Percentiles rank a stretch among this genome's conserved stretches.
Evolutionary conservation across 2,113 vertebrate genomes (phyloP).

Genomic region (Megaceryle maxima): DNA sequence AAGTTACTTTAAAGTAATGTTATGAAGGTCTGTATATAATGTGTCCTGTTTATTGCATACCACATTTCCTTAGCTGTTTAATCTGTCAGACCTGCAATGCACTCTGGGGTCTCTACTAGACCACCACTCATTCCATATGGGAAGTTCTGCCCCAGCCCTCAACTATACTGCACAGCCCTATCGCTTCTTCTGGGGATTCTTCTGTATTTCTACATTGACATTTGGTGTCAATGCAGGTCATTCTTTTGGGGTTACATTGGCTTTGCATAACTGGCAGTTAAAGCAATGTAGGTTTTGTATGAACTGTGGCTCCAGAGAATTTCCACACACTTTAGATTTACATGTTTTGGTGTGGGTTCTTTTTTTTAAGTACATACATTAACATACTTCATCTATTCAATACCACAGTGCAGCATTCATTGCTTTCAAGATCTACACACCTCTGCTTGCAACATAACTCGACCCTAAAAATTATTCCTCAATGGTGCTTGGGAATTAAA

Average conservation of each 20-base stretch:
- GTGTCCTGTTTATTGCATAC: neutral
- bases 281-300: neutral
- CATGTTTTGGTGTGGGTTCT: neutral
- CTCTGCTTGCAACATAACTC: neutral
- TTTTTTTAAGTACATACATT: neutral
- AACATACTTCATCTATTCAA: neutral
- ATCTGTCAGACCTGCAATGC: neutral
- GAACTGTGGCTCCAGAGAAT: neutral
- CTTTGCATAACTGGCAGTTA: neutral
- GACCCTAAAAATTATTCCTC: neutral
- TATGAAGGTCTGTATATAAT: neutral
- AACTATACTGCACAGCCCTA: accelerated
- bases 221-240: neutral
- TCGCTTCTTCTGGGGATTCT: neutral
- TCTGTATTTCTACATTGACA: neutral
- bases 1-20: neutral
- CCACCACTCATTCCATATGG: neutral
- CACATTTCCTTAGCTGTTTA: neutral
- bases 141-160: neutral
- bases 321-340: neutral
- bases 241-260: neutral
- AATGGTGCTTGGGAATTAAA: neutral
- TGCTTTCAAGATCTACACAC: neutral
- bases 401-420: neutral
- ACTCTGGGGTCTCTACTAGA: neutral